Base-by-base conservation (phyloP, 2,888 invertebrate genomes). In the Melieria omissa region DNA sequence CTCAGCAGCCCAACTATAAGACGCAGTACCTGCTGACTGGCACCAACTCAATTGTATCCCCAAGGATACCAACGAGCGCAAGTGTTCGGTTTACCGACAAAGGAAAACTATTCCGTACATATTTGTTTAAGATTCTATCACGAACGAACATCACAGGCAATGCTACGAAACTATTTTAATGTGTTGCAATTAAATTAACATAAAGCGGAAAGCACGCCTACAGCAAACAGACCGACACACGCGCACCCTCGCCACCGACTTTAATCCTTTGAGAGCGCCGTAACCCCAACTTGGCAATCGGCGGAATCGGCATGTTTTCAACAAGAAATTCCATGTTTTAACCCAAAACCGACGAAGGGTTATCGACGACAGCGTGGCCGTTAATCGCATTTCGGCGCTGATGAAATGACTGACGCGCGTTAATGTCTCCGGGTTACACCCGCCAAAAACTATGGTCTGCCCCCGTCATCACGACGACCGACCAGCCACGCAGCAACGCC, bases 341-440 rank as follows among this genome's bases (percentile, higher is more conserved):
- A 70, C 52, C 16, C 64, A 55, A 65, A 69, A 69, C 47, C 62
- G 62, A 4, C 3, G 10, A 55, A 55, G 55, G 14, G 14, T 29
- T 55, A 29, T 44, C 16, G 63, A 46, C 16, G 47, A 45, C 41
- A 63, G 47, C 58, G 45, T 63, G 72, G 69, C 45, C 63, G 61
- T 67, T 72, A 74, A 72, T 71, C 73, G 63, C 45, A 71, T 74
- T 73, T 77, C 70, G 73, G 61, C 79, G 72, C 76, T 73, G 77
- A 74, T 64, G 62, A 77, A 74, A 78, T 82, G 81, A 82, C 81
- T 82, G 82, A 82, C 81, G 80, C 81, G 29, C 54, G 54, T 58
- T 67, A 66, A 71, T 67, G 67, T 67, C 67, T 68, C 66, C 5
- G 10, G 54, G 63, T 57, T 42, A 61, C 66, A 64, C 47, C 66